These are phyloP conservation scores for Andrena bicolor DNA, from an alignment of 2,888 invertebrate species.

Conservation along the genomic window DNA sequence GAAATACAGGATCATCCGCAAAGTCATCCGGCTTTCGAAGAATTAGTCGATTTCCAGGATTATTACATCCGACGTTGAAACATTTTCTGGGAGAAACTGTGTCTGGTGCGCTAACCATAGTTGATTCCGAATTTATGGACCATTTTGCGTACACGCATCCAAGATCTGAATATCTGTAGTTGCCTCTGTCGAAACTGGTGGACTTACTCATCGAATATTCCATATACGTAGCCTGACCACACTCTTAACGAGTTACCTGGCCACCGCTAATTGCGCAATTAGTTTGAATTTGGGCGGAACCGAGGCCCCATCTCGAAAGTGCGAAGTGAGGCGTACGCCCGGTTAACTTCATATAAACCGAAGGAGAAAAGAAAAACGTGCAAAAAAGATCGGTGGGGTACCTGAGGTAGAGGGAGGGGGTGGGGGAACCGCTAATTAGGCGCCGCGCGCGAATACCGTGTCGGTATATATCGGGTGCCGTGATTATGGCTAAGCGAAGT, in stretches of 20 bases:
- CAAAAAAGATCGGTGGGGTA: conserved; percentile 35
- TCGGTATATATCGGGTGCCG: conserved; percentile 75
- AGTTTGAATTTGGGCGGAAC: conserved; percentile 71
- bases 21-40: conserved; percentile 46
- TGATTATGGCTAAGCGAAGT: conserved; percentile 75
- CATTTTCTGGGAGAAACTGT: neutral
- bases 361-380: conserved; percentile 28
- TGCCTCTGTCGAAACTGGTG: conserved; percentile 1
- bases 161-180: conserved; percentile 9
- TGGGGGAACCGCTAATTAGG: conserved; percentile 79
- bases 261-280: conserved; percentile 67
- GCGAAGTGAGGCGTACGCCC: conserved; percentile 51
- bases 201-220: conserved; percentile 34
- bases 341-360: conserved; percentile 58
- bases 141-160: too few relatives aligned
- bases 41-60: conserved; percentile 27
- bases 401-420: conserved; percentile 44
- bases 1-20: conserved; percentile 32
- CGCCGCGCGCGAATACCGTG: conserved; percentile 78
- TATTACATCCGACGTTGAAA: conserved; percentile 10
- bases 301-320: conserved; percentile 43
- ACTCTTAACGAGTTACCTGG: conserved; percentile 60
- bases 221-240: conserved; percentile 36
- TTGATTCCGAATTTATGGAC: neutral
- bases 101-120: neutral